Evolutionary conservation across 2,888 invertebrate genomes (phyloP).

Genomic region (Psylliodes chrysocephalus): DNA sequence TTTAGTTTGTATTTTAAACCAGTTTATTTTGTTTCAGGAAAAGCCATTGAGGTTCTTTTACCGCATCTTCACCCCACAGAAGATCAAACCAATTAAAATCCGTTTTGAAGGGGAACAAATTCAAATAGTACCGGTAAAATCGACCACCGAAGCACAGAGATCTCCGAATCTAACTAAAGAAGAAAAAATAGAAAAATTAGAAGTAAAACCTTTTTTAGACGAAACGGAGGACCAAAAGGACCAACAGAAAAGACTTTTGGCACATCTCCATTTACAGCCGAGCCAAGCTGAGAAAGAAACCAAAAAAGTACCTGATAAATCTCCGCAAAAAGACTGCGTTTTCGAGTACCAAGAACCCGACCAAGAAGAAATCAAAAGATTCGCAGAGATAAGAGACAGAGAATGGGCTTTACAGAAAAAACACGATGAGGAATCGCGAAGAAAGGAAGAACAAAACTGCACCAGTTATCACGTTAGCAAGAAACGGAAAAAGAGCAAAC

Average conservation of each 20-base stretch:
- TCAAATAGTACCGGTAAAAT: conserved; percentile 59
- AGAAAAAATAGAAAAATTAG: conserved; percentile 30
- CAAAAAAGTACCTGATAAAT: conserved; percentile 50
- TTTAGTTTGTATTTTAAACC: background rate
- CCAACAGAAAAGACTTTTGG: conserved; percentile 57
- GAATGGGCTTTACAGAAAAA: conserved; percentile 64
- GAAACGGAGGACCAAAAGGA: conserved; percentile 52
- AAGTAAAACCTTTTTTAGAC: conserved; percentile 31
- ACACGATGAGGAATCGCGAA: conserved; percentile 54
- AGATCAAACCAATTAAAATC: conserved; percentile 61
- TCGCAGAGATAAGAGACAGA: conserved; percentile 62
- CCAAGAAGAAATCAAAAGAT: conserved; percentile 62
- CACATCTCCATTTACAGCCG: conserved; percentile 59
- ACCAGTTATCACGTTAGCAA: conserved; percentile 62
- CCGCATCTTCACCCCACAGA: conserved; percentile 66
- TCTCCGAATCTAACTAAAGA: conserved; percentile 29
- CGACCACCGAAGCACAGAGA: conserved; percentile 38
- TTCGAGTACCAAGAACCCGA: conserved; percentile 62
- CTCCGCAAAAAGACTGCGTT: conserved; percentile 54
- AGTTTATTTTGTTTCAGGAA: conserved; percentile 64
- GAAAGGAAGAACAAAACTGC: conserved; percentile 47
- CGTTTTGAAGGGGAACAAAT: conserved; percentile 61
- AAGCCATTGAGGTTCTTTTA: conserved; percentile 75
- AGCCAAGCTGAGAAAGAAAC: conserved; percentile 51
- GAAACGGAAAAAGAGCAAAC: conserved; percentile 69